phyloP scores from a whole-genome alignment of 2,113 vertebrate species.

The Electrona antarctica region DNA sequence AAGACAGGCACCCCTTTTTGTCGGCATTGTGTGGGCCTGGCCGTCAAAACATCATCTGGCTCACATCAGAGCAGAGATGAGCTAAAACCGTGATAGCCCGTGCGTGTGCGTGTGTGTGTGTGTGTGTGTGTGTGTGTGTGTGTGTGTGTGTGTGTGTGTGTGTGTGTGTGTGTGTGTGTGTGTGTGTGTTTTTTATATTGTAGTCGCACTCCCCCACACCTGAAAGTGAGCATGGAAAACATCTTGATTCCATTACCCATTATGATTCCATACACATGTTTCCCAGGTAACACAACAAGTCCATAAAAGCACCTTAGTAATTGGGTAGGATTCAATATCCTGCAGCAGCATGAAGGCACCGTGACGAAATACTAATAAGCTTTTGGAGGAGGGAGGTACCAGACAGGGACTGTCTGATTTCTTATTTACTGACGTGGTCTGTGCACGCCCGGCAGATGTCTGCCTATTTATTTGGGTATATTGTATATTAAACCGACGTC shows the following conservation, averaged over 20 bases:
- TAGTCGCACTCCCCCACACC: neutral
- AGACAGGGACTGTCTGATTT: slow-evolving; percentile 32
- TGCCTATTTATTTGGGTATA: slow-evolving; percentile 8
- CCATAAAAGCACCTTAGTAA: slow-evolving; percentile 52
- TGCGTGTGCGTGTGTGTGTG: neutral
- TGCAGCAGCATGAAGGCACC: slow-evolving; percentile 49
- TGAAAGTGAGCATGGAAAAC: slow-evolving; percentile 24
- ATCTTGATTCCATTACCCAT: slow-evolving; percentile 5
- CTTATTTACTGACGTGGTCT: slow-evolving; percentile 40
- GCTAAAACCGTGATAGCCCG: neutral
- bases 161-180: neutral
- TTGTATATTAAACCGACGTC: slow-evolving; percentile 10
- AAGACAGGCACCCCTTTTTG: neutral
- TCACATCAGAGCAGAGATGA: neutral
- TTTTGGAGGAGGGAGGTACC: slow-evolving; percentile 38
- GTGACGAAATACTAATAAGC: slow-evolving; percentile 66
- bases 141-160: neutral
- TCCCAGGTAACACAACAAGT: slow-evolving; percentile 54
- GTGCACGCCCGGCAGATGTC: slow-evolving; percentile 21
- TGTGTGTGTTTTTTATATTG: no score
- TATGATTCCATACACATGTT: slow-evolving; percentile 52
- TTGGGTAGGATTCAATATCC: slow-evolving; percentile 62
- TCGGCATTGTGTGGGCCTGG: neutral
- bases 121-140: neutral
- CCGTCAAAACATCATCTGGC: neutral